Evolutionary conservation across 1,140 invertebrate species (phyloP).

Genomic region (Geopemphigus sp.): DNA sequence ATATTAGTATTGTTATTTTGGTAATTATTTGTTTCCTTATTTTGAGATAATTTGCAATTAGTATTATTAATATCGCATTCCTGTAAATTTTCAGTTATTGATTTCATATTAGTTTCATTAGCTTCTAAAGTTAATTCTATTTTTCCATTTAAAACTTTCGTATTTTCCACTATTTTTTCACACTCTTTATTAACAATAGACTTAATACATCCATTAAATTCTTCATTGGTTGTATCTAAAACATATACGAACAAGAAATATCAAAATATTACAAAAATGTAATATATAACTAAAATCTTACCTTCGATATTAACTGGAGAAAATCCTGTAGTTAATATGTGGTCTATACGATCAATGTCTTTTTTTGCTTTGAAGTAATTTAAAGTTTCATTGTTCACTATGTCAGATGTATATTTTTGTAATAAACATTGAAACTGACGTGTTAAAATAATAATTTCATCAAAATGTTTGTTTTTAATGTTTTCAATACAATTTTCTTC

Average conservation of each 20-base stretch:
- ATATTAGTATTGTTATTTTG: not conserved
- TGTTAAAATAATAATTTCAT: slow-evolving; percentile 18
- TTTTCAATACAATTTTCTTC: not conserved
- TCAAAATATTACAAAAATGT: not conserved
- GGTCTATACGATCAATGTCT: slow-evolving; percentile 38
- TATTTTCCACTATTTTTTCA: not conserved
- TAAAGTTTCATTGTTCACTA: slow-evolving; percentile 12
- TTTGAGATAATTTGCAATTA: not conserved
- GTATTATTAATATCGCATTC: not conserved
- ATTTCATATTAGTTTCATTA: not conserved
- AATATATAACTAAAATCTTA: not conserved
- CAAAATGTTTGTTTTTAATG: not conserved
- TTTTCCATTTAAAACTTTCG: not conserved
- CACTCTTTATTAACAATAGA: not conserved
- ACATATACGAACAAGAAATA: not conserved
- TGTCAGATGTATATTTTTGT: not conserved
- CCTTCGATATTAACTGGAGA: not conserved
- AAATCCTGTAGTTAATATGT: not conserved
- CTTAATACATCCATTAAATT: not conserved
- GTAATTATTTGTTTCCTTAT: not conserved
- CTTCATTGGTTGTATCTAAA: not conserved
- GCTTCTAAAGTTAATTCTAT: not conserved
- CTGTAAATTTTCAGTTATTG: slow-evolving; percentile 3
- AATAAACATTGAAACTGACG: not conserved
- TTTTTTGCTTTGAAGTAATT: slow-evolving; percentile 32